Evolutionary conservation across 2,888 invertebrate genomes (phyloP).

Genomic region (Arctia plantaginis): DNA sequence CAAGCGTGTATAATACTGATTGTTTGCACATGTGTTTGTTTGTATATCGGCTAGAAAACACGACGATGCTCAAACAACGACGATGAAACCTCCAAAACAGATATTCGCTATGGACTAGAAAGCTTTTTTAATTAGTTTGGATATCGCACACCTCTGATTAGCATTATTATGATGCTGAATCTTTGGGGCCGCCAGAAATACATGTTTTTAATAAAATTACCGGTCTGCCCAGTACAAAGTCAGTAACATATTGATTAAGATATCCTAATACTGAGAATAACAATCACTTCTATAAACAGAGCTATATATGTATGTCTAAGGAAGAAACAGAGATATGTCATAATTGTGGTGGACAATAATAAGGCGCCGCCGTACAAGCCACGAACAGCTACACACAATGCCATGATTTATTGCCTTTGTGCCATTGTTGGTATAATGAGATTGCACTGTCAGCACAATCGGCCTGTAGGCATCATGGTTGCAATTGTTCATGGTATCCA

Average conservation of each 20-base stretch:
- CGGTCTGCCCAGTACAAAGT: background rate
- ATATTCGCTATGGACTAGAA: no score
- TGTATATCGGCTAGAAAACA: background rate
- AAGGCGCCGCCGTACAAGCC: slow-evolving; percentile 61
- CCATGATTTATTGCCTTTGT: slow-evolving; percentile 75
- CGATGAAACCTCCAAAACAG: no score
- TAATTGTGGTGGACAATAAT: slow-evolving; percentile 63
- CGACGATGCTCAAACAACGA: no score
- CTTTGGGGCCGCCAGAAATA: background rate
- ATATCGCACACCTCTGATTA: background rate
- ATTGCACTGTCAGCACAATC: slow-evolving; percentile 74
- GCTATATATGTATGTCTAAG: slow-evolving; percentile 12
- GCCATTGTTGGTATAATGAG: slow-evolving; percentile 79
- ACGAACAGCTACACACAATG: slow-evolving; percentile 70
- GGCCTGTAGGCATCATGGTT: slow-evolving; percentile 38
- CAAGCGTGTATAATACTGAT: background rate
- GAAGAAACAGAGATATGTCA: slow-evolving; percentile 60
- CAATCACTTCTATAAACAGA: background rate
- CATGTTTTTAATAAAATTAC: no score
- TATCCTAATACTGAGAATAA: background rate
- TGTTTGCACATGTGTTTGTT: background rate
- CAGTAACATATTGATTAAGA: background rate
- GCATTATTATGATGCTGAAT: background rate
- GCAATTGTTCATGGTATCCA: slow-evolving; percentile 9
- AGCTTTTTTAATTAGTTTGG: no score